A percentile compares a stretch with the other conserved stretches of the same genome.
These are phyloP conservation scores for Cygnus atratus DNA, from an alignment of 2,113 vertebrate species.

Conservation along the genomic window DNA sequence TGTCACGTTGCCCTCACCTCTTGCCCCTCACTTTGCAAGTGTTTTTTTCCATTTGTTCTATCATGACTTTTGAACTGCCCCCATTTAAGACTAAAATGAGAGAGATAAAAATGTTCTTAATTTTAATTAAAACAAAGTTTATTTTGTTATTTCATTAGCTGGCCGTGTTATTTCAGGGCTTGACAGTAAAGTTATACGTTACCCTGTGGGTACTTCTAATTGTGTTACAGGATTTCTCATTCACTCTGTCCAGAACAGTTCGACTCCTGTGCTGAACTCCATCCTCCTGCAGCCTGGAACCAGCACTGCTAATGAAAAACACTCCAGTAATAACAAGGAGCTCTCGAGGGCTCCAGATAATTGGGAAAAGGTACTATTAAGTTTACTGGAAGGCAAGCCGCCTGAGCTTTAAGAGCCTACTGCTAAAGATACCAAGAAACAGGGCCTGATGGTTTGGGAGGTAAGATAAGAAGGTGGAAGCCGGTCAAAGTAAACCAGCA, in stretches of 20 bases:
- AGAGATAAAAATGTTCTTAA: constrained; percentile 68
- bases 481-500: constrained; percentile 28
- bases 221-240: constrained; percentile 54
- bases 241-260: constrained; percentile 45
- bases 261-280: constrained; percentile 51
- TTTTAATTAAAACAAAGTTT: constrained; percentile 74
- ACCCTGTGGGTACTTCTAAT: constrained; percentile 66
- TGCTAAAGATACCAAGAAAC: constrained; percentile 36
- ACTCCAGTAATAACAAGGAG: constrained; percentile 49
- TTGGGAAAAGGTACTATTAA: constrained; percentile 57
- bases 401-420: constrained; percentile 6
- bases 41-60: constrained; percentile 23
- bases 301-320: constrained; percentile 62
- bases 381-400: constrained; percentile 5
- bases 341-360: constrained; percentile 55
- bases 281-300: constrained; percentile 39
- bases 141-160: constrained; percentile 69
- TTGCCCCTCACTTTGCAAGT: background rate
- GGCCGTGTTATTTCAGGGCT: constrained; percentile 66
- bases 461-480: constrained; percentile 16
- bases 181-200: constrained; percentile 72
- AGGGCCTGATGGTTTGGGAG: background rate
- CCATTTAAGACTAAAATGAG: constrained; percentile 61
- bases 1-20: background rate
- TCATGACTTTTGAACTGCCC: constrained; percentile 39